Base-by-base conservation (phyloP, 2,888 invertebrate species). In the Smittia sp. region DNA sequence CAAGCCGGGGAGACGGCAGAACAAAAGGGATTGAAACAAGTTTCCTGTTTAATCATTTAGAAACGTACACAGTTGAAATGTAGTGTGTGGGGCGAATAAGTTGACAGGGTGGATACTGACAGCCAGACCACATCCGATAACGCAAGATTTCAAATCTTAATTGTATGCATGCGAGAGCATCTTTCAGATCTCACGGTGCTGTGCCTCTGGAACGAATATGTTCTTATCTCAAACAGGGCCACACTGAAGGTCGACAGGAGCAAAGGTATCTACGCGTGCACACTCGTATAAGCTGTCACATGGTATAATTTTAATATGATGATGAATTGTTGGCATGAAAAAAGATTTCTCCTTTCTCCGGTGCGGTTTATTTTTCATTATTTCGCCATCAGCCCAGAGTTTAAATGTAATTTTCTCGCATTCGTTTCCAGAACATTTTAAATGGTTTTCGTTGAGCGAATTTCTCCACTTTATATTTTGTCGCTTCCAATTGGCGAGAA, bases 31-130 rank as follows among this genome's bases (percentile, higher is more conserved):
- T 22, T 4, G 58, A 18, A 58, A 20, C 18, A 58, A 58, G 46
- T 46, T 58, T 58, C 58, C 58, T 65, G 27, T 65, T 65, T 65
- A 65, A 65, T 65, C 63, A 65, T 65, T 65, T 27, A 65, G 63
- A 65, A 65, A 65, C 13, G 27, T 65, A 9, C 22, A 20, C 13
- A 13, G 46, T 46, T 46, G 46, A 46, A 46, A n/a, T 11, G 46
- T 18, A 65, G 27, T 65, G 63, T 65, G 25, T 25, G 3, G 63
- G n/a, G 4, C 27, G 22, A 27, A 27, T n/a, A 27, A 65, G 15
- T 25, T 7, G 9, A 32, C 32, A 32, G 32, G 9, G 32, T 32
- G 32, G 32, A 32, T n/a, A n/a, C n/a, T n/a, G n/a, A n/a, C n/a
- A n/a, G n/a, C n/a, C n/a, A n/a, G n/a, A n/a, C n/a, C n/a, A n/a